Base-by-base conservation (phyloP, 2,888 invertebrate genomes). In the Polyommatus iphigenia region DNA sequence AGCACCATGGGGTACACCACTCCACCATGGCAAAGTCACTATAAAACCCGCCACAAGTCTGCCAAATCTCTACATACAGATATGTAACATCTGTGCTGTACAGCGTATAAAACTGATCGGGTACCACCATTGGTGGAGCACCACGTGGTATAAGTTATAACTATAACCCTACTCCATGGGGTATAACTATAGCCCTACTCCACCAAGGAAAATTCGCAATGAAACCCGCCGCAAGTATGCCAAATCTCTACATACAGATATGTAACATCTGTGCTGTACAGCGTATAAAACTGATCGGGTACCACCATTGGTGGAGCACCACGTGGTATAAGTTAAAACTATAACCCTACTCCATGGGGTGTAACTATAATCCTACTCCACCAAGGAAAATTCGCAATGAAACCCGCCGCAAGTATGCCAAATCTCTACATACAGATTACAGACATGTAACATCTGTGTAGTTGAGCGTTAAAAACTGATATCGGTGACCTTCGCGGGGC, bases 401-500 rank as follows among this genome's bases (percentile, higher is more conserved):
- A 50, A 50, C 50, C 50, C 50, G 50, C 50, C 13, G 50, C 50
- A 15, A 50, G 50, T 50, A 5, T 71, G 32, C 18, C 29, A 32
- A 18, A 72, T 46, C 41, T 72, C 36, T 36, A 36, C 36, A 6
- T 18, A 41, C 50, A 67, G 10, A 67, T 2, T 24, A 24, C 24
- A 24, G 24, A 24, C 6, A 36, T 20, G 72, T 46, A 72, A 50
- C 46, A 73, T 73, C 29, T 54, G 50, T 75, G 71, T 82, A 81
- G 81, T 78, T 79, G 78, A 71, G 73, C 78, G 76, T 80, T 78
- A 79, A 78, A 80, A 78, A 80, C 79, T 79, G 77, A 71, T 71
- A 57, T 57, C 54, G 76, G 76, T 84, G 89, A 85, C 91, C 91
- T 91, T 90, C 90, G 81, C 81, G 82, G 86, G 87, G 86, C 88